A percentile compares a stretch with the other conserved stretches of the same genome.
Evolutionary conservation across 2,797 vertebrate species (phyloP).

Genomic region (Crenuchus spilurus): DNA sequence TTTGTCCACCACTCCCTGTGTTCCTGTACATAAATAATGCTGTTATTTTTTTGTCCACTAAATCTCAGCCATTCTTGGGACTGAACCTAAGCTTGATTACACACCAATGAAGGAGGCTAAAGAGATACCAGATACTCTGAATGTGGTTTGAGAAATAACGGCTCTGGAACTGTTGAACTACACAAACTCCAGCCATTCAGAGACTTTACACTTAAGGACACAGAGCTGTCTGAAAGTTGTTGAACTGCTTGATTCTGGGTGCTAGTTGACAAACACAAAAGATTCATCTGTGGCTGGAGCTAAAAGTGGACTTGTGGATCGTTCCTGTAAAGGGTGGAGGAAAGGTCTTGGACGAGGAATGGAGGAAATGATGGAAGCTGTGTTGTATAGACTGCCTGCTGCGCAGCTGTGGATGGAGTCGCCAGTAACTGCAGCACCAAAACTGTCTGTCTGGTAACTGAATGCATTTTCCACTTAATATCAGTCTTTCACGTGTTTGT

Average conservation of each 20-base stretch:
- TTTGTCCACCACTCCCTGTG: conserved; percentile 21
- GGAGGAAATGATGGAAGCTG: neutral
- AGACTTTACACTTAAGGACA: conserved; percentile 15
- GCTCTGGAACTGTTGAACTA: neutral
- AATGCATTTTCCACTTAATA: too few species aligned
- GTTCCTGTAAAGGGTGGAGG: neutral
- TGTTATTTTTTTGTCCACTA: conserved; percentile 4
- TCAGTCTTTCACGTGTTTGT: neutral
- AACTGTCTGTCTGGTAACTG: conserved; percentile 45
- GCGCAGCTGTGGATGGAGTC: conserved; percentile 7
- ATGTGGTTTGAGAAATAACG: conserved; percentile 5
- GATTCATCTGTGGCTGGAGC: conserved; percentile 1
- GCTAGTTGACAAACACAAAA: conserved; percentile 28
- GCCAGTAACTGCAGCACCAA: neutral
- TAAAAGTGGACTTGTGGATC: neutral
- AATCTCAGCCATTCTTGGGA: conserved; percentile 24
- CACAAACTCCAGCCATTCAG: conserved; percentile 1
- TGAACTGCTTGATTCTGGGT: conserved; percentile 40
- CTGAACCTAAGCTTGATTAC: conserved; percentile 24
- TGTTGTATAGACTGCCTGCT: neutral
- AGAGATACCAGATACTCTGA: conserved; percentile 23
- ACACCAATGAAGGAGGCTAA: conserved; percentile 45
- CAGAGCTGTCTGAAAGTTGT: conserved; percentile 31
- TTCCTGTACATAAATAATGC: conserved; percentile 34
- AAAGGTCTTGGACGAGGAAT: neutral